A percentile compares a stretch with the other conserved stretches of the same genome.
Conservation (phyloP, 2,797 vertebrate species). For the Periparus ater region DNA sequence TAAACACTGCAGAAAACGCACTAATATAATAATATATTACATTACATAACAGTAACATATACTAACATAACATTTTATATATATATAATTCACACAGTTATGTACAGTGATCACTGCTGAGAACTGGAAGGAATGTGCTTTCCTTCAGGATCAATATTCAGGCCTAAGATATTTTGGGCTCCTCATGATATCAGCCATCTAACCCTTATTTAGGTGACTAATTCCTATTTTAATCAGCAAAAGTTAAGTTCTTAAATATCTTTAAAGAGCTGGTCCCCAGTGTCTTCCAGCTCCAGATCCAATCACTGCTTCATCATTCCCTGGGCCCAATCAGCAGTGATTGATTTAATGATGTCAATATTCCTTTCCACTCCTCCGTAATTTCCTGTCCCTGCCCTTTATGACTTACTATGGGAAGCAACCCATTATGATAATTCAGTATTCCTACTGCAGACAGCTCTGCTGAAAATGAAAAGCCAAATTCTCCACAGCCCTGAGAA, state of each 20-base stretch:
- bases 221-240: conserved; percentile 52
- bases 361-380: conserved; percentile 54
- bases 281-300: conserved; percentile 40
- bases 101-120: background rate
- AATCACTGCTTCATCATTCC: conserved; percentile 46
- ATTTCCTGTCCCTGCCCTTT: conserved; percentile 58
- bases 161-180: background rate
- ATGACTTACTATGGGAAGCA: conserved; percentile 47
- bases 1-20: conserved; percentile 75
- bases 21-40: too few species aligned
- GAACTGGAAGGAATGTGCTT: background rate
- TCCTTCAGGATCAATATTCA: background rate
- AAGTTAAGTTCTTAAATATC: conserved; percentile 23
- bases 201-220: conserved; percentile 13
- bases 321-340: conserved; percentile 64
- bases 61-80: too few species aligned
- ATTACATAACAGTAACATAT: too few species aligned
- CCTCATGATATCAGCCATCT: background rate
- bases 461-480: conserved; percentile 21
- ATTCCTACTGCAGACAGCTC: conserved; percentile 10
- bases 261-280: conserved; percentile 23
- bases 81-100: too few species aligned
- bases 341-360: conserved; percentile 69
- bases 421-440: conserved; percentile 28
- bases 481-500: conserved; percentile 11